Conservation (phyloP, 2,797 vertebrate genomes). For the Cetoscarus ocellatus region DNA sequence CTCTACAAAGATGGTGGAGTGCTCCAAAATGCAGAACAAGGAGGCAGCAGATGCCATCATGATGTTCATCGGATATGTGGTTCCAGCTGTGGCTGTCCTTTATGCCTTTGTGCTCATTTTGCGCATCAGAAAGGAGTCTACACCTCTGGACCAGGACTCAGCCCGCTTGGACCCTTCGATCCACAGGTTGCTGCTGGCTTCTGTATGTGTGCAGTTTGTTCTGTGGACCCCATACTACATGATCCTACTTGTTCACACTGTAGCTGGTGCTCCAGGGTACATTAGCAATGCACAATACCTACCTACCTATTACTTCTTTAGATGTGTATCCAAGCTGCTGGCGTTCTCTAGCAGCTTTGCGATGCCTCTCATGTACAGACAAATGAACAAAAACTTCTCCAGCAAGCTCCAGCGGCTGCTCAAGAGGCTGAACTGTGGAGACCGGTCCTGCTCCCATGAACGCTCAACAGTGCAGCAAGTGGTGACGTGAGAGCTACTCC, state of each 20-base stretch:
- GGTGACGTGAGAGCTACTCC: slow-evolving; percentile 81
- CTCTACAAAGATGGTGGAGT: slow-evolving; percentile 93
- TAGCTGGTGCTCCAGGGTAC: slow-evolving; percentile 83
- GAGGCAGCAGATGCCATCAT: slow-evolving; percentile 95
- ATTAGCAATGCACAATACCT: slow-evolving; percentile 69
- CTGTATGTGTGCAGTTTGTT: slow-evolving; percentile 92
- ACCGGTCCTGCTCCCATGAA: slow-evolving; percentile 87
- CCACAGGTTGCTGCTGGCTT: slow-evolving; percentile 92
- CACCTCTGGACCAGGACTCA: slow-evolving; percentile 92
- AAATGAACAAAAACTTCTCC: slow-evolving; percentile 95
- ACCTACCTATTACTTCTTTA: slow-evolving; percentile 86
- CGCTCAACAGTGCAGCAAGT: slow-evolving; percentile 90
- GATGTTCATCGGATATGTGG: slow-evolving; percentile 94
- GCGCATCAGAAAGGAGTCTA: slow-evolving; percentile 91
- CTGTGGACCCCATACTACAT: slow-evolving; percentile 97
- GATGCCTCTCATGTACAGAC: slow-evolving; percentile 93
- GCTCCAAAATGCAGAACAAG: slow-evolving; percentile 96
- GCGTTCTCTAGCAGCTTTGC: slow-evolving; percentile 96
- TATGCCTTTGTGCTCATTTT: slow-evolving; percentile 92
- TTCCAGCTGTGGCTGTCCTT: slow-evolving; percentile 91
- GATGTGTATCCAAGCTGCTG: slow-evolving; percentile 89
- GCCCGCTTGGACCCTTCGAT: slow-evolving; percentile 92
- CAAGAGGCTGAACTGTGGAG: slow-evolving; percentile 89
- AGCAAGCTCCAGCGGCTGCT: slow-evolving; percentile 90
- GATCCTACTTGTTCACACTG: slow-evolving; percentile 90